Percentiles rank a stretch among this genome's conserved stretches.
These are phyloP conservation scores for Macropis europaea DNA, from an alignment of 2,888 invertebrate species.

Conservation along the genomic window DNA sequence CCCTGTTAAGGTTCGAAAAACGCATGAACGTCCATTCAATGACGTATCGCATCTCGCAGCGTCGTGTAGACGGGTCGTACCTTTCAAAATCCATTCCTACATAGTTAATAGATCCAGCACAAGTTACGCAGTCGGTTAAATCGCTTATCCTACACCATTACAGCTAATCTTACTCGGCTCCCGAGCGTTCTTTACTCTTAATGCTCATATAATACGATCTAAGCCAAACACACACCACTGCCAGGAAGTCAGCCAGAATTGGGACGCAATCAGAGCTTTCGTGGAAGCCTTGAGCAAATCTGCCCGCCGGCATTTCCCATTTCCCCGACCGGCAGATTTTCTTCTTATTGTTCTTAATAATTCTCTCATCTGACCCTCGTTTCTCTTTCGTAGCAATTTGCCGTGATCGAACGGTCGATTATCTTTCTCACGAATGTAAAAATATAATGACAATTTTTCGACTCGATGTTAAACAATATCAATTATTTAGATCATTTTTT, in stretches of 20 bases:
- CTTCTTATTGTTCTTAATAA: conserved; percentile 43
- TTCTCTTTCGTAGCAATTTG: conserved; percentile 8
- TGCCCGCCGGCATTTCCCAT: conserved; percentile 18
- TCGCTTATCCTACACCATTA: conserved; percentile 54
- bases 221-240: conserved; percentile 65
- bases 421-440: conserved; percentile 37
- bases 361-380: conserved; percentile 5
- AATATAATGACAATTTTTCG: conserved; percentile 36
- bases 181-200: conserved; percentile 44
- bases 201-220: conserved; percentile 49
- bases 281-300: conserved; percentile 69
- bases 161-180: conserved; percentile 48
- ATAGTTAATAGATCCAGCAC: conserved; percentile 38
- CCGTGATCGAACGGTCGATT: conserved; percentile 19
- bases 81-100: conserved; percentile 1
- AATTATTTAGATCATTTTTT: conserved; percentile 5
- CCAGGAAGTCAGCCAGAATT: conserved; percentile 58
- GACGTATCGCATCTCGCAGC: conserved; percentile 10
- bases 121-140: conserved; percentile 53
- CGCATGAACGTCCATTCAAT: conserved; percentile 9
- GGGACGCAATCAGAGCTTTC: conserved; percentile 71
- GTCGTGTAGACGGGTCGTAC: background rate
- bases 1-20: conserved; percentile 52
- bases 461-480: conserved; percentile 7
- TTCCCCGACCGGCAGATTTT: conserved; percentile 14